These are phyloP conservation scores for Oasisia sp. DNA, from an alignment of 2,888 invertebrate species.

Conservation along the genomic window DNA sequence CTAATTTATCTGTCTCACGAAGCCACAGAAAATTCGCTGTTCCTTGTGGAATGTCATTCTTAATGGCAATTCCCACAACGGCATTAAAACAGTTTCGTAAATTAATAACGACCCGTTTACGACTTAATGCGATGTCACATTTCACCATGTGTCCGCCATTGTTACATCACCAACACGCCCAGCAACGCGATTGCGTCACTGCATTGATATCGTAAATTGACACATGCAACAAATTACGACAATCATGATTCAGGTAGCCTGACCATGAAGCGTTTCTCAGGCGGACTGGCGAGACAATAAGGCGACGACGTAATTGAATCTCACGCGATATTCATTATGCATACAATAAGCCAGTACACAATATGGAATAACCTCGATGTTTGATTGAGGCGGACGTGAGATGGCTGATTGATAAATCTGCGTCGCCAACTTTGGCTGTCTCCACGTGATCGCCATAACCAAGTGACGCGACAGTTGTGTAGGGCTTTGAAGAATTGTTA, in stretches of 20 bases:
- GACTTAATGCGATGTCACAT: background rate
- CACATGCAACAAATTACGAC: background rate
- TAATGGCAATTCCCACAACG: background rate
- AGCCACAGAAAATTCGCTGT: background rate
- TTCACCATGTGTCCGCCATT: background rate
- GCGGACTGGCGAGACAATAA: background rate
- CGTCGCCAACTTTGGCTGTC: background rate
- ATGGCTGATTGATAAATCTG: background rate
- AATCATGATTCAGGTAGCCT: background rate
- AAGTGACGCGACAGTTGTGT: background rate
- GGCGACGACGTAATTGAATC: background rate
- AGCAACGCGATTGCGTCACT: background rate
- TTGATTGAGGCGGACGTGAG: background rate
- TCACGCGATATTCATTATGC: slow-evolving; percentile 2
- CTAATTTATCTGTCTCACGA: background rate
- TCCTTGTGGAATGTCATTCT: background rate
- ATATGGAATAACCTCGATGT: background rate
- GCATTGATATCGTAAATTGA: background rate
- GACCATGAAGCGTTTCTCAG: background rate
- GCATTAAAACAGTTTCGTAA: background rate
- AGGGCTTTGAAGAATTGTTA: background rate
- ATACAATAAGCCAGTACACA: background rate
- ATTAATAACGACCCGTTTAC: background rate
- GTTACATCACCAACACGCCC: background rate
- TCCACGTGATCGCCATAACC: background rate